phyloP scores from a whole-genome alignment of 2,797 vertebrate species.

The Ptychobarbus kaznakovi region DNA sequence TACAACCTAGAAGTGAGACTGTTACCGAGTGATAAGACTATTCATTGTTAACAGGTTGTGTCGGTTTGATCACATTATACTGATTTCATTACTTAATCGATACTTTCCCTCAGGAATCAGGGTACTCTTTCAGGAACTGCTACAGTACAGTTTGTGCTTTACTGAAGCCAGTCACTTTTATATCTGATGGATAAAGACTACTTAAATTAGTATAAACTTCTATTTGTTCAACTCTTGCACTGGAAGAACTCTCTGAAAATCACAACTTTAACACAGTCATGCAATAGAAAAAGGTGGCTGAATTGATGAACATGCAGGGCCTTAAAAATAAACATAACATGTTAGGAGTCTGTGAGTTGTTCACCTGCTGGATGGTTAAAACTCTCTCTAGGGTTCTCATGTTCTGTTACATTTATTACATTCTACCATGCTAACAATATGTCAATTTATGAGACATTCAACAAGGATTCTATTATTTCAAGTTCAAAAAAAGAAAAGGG shows the following conservation, averaged over 20 bases:
- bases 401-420: background rate
- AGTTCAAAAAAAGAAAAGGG: background rate
- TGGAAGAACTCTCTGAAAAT: background rate
- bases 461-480: background rate
- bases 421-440: background rate
- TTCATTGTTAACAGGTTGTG: slow-evolving; percentile 37
- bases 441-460: background rate
- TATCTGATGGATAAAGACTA: background rate
- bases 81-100: slow-evolving; percentile 55
- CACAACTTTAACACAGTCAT: background rate
- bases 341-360: background rate
- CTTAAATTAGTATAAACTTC: background rate
- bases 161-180: background rate
- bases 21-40: background rate
- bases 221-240: background rate
- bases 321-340: background rate
- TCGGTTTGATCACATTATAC: slow-evolving; percentile 58
- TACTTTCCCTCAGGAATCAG: background rate
- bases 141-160: slow-evolving; percentile 6
- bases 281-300: background rate
- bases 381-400: background rate
- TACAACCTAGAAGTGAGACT: background rate
- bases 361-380: background rate
- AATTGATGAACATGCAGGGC: background rate
- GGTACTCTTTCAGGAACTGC: background rate